Percentiles rank a stretch among this genome's conserved stretches.
Conservation (phyloP, 2,888 invertebrate species). For the Papilio elwesi region DNA sequence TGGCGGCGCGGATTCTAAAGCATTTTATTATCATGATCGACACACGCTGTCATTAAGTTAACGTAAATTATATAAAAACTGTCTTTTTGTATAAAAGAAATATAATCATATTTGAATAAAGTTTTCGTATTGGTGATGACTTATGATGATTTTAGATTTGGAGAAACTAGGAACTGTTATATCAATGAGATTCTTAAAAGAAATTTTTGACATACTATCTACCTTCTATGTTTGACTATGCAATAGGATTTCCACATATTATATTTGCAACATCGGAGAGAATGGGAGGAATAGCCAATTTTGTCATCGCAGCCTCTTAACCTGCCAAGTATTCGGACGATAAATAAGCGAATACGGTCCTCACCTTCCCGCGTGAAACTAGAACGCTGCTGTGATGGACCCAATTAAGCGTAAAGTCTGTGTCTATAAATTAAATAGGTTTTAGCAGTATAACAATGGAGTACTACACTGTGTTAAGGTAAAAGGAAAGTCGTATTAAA, state of each 20-base stretch:
- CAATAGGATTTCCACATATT: not conserved
- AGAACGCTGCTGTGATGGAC: too few species aligned
- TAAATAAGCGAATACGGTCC: too few species aligned
- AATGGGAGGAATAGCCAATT: too few species aligned
- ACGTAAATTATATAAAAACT: constrained; percentile 25
- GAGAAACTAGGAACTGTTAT: too few species aligned
- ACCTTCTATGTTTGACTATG: not conserved
- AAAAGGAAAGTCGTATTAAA: constrained; percentile 50
- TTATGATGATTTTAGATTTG: too few species aligned
- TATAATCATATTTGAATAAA: not conserved
- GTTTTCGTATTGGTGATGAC: too few species aligned
- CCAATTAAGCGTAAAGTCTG: too few species aligned
- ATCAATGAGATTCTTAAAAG: too few species aligned
- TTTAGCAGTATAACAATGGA: not conserved
- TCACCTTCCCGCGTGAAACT: too few species aligned
- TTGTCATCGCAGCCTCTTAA: too few species aligned
- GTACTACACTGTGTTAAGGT: constrained; percentile 14
- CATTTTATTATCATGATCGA: constrained; percentile 21
- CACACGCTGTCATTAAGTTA: constrained; percentile 10
- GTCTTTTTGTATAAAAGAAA: not conserved
- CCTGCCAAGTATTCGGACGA: too few species aligned
- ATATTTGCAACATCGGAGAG: too few species aligned
- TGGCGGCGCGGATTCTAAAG: constrained; percentile 29
- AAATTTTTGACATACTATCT: not conserved
- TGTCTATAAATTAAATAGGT: not conserved